These are phyloP conservation scores for Hemichromis elongatus DNA, from an alignment of 2,113 vertebrate species.

Conservation along the genomic window DNA sequence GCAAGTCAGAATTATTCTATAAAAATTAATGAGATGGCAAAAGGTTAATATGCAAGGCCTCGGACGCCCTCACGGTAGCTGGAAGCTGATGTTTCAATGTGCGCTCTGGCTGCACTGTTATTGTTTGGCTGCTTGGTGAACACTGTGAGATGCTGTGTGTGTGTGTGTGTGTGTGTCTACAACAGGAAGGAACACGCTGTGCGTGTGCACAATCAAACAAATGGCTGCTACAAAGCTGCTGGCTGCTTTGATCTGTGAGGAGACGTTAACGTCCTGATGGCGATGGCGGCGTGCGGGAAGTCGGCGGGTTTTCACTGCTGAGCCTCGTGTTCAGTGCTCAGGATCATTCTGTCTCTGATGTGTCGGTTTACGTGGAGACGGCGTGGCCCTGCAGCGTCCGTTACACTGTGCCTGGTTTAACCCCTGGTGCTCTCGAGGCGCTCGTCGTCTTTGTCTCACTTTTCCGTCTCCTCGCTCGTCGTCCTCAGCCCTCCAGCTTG, in stretches of 20 bases:
- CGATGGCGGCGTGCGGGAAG: rapidly evolving
- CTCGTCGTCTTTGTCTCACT: neutral
- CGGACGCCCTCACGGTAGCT: neutral
- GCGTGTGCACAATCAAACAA: neutral
- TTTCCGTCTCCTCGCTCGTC: neutral
- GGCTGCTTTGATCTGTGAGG: neutral
- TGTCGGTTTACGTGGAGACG: neutral
- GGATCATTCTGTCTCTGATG: neutral
- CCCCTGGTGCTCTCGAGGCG: neutral
- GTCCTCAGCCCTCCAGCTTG: neutral
- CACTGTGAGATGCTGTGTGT: neutral
- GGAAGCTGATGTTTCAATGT: neutral
- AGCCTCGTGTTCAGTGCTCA: neutral
- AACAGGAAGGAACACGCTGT: neutral
- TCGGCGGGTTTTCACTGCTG: neutral
- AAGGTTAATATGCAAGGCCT: neutral
- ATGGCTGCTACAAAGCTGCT: neutral
- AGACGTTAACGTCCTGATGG: neutral
- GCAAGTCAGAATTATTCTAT: neutral
- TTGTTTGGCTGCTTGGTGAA: neutral
- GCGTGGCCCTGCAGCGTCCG: neutral
- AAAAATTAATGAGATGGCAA: neutral
- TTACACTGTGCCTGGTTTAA: neutral
- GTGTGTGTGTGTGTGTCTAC: neutral
- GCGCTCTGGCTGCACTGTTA: neutral